Conservation (phyloP, 2,888 invertebrate species). For the Cantharis lateralis region DNA sequence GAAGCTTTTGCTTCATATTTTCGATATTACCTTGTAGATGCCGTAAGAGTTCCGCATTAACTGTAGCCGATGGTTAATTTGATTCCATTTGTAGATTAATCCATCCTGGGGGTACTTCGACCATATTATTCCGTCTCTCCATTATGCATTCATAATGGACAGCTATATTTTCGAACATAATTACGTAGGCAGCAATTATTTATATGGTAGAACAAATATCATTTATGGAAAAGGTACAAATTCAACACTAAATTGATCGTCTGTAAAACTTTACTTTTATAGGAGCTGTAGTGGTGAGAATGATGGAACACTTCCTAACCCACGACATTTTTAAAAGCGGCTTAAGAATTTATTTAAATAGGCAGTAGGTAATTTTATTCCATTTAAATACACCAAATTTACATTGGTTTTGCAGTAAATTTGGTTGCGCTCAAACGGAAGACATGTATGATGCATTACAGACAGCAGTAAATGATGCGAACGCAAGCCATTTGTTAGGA, state of each 20-base stretch:
- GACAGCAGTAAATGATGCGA: not conserved
- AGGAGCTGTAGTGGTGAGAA: not conserved
- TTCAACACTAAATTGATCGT: not conserved
- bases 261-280: not conserved
- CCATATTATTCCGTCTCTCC: conserved; percentile 51
- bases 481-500: not conserved
- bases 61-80: not conserved
- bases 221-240: not conserved
- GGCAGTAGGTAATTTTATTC: not conserved
- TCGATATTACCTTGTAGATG: conserved; percentile 52
- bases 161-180: not conserved
- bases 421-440: conserved; percentile 38
- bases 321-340: conserved; percentile 4
- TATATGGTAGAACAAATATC: not conserved
- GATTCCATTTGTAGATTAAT: conserved; percentile 14
- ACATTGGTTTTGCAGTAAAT: conserved; percentile 7
- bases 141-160: not conserved
- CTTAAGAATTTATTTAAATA: conserved; percentile 3
- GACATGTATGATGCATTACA: conserved; percentile 46
- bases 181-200: not conserved
- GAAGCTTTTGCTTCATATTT: conserved; percentile 62
- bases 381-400: not conserved
- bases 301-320: conserved; percentile 8
- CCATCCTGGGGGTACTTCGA: conserved; percentile 54
- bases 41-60: conserved; percentile 7